Base-by-base conservation (phyloP, 2,888 invertebrate genomes). In the Drosophila eohydei region DNA sequence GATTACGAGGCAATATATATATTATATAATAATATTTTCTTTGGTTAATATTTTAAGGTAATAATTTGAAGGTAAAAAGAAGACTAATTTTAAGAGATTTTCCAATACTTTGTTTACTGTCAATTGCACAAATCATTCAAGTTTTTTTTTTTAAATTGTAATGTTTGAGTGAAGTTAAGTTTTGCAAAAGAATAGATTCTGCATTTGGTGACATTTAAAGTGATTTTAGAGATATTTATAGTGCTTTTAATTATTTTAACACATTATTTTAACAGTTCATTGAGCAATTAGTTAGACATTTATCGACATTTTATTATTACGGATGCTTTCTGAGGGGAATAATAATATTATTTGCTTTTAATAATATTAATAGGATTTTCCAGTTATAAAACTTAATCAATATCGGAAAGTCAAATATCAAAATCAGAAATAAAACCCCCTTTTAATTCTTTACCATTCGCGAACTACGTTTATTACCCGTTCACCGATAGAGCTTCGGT, bases 91-190 rank as follows among this genome's bases (percentile, higher is more conserved):
- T 21, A 21, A 21, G 21, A 21, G 21, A 21, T 21, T n/a, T n/a
- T n/a, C 21, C 51, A 56, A 50, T 54, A 62, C 43, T 76, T n/a
- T 78, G 81, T 85, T 41, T 80, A 80, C 85, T 85, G 63, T 77
- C 80, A 79, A 82, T 82, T 82, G 82, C 64, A 52, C 74, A 81
- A 74, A 70, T 55, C 41, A 54, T 14, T 28, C 16, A 16, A 41
- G 40, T n/a, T n/a, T 0, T n/a, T n/a, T n/a, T 0, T 7, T n/a
- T n/a, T 6, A 2, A 40, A 40, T n/a, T 40, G 2, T 6, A 7
- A n/a, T 40, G n/a, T 14, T n/a, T n/a, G n/a, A 7, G 7, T 7
- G 14, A 38, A 21, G 21, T 21, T 1, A 21, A 21, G 21, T 21
- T 21, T 21, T 21, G 21, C 21, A 21, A 21, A 21, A 21, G 1